Conservation (phyloP, 2,797 vertebrate species). For the Rhinoraja longicauda region DNA sequence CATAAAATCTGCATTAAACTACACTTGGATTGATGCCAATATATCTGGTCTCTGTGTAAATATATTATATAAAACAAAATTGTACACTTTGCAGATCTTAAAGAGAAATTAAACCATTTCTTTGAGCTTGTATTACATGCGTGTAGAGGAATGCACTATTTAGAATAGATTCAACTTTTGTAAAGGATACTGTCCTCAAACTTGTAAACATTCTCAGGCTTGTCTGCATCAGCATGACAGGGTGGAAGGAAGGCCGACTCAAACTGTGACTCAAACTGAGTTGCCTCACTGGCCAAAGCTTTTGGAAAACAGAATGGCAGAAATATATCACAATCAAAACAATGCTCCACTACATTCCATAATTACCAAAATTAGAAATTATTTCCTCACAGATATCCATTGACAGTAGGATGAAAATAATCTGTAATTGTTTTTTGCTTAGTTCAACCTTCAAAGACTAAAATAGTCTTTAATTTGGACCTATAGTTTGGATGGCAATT, state of each 20-base stretch:
- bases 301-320: slow-evolving; percentile 12
- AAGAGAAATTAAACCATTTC: not conserved
- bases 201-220: slow-evolving; percentile 71
- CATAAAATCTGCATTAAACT: not conserved
- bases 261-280: slow-evolving; percentile 54
- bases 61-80: too few species aligned
- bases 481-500: not conserved
- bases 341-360: not conserved
- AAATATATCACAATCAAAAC: not conserved
- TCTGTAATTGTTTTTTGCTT: not conserved
- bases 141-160: not conserved
- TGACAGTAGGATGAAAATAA: not conserved
- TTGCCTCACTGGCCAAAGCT: slow-evolving; percentile 75
- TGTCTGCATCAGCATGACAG: slow-evolving; percentile 64
- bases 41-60: too few species aligned
- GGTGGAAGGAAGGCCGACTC: slow-evolving; percentile 67
- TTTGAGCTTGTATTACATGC: not conserved
- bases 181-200: slow-evolving; percentile 83
- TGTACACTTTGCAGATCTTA: not conserved
- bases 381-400: not conserved
- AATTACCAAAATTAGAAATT: not conserved
- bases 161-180: too few species aligned
- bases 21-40: not conserved
- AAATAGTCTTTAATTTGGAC: not conserved
- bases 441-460: not conserved